A percentile compares a stretch with the other conserved stretches of the same genome.
These are phyloP conservation scores for Electrona antarctica DNA, from an alignment of 2,113 vertebrate species.

Conservation along the genomic window DNA sequence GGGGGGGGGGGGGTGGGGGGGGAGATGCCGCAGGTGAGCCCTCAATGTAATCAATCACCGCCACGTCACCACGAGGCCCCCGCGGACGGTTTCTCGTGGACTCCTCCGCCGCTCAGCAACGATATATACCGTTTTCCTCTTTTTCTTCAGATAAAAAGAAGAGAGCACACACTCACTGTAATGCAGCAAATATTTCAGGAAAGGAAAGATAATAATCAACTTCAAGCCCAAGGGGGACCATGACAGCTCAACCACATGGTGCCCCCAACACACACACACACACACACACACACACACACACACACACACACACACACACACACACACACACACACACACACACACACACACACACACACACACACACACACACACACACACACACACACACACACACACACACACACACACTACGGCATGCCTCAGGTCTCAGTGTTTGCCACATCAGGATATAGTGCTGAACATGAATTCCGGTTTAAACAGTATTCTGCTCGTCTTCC, in stretches of 20 bases:
- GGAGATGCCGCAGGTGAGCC: constrained; percentile 72
- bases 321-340: constrained; percentile 42
- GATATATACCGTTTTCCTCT: constrained; percentile 46
- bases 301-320: constrained; percentile 50
- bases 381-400: constrained; percentile 42
- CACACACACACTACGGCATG: constrained; percentile 38
- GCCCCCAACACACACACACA: constrained; percentile 56
- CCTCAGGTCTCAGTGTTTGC: constrained; percentile 62
- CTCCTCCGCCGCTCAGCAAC: constrained; percentile 31
- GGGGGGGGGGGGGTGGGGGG: too few species aligned
- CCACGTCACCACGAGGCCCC: constrained; percentile 55
- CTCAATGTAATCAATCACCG: constrained; percentile 78
- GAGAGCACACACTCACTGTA: constrained; percentile 53
- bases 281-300: constrained; percentile 42
- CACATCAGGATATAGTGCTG: constrained; percentile 84
- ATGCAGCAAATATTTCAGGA: constrained; percentile 63
- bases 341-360: constrained; percentile 52
- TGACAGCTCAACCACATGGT: constrained; percentile 77
- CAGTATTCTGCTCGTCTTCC: constrained; percentile 79
- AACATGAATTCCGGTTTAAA: constrained; percentile 84
- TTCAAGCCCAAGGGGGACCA: constrained; percentile 47
- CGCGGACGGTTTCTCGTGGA: constrained; percentile 41
- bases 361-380: constrained; percentile 48
- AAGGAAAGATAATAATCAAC: constrained; percentile 73
- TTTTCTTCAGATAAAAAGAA: constrained; percentile 66